phyloP scores from a whole-genome alignment of 2,888 invertebrate genomes.

The Teleogryllus oceanicus region DNA sequence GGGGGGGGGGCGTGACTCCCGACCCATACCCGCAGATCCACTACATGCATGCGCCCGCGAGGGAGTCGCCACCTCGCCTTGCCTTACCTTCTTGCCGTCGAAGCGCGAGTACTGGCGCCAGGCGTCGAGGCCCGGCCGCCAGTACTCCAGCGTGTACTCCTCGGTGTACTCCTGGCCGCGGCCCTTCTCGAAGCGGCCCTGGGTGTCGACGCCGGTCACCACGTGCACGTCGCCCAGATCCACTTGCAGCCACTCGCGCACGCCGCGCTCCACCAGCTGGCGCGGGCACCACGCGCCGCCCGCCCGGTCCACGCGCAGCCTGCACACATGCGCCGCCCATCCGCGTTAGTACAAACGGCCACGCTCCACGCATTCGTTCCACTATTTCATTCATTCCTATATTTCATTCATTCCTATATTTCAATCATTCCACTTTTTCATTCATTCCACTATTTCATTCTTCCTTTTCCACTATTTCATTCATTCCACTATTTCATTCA shows the following conservation, averaged over 20 bases:
- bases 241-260: constrained; percentile 65
- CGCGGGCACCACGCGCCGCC: constrained; percentile 79
- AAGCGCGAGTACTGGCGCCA: constrained; percentile 65
- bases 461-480: no score
- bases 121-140: constrained; percentile 57
- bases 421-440: no score
- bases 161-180: constrained; percentile 72
- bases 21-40: no score
- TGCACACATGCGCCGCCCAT: constrained; percentile 43
- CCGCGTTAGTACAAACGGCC: no score
- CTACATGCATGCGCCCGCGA: neutral
- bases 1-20: no score
- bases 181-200: constrained; percentile 73
- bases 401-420: no score
- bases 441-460: no score
- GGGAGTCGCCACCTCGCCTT: neutral
- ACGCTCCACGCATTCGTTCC: no score
- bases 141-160: constrained; percentile 66
- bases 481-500: no score
- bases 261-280: constrained; percentile 59
- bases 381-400: no score
- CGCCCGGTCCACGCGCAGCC: constrained; percentile 63
- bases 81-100: constrained; percentile 62
- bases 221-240: constrained; percentile 60
- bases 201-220: constrained; percentile 69